Base-by-base conservation (phyloP, 2,797 vertebrate species). In the Molossus alvarezi region DNA sequence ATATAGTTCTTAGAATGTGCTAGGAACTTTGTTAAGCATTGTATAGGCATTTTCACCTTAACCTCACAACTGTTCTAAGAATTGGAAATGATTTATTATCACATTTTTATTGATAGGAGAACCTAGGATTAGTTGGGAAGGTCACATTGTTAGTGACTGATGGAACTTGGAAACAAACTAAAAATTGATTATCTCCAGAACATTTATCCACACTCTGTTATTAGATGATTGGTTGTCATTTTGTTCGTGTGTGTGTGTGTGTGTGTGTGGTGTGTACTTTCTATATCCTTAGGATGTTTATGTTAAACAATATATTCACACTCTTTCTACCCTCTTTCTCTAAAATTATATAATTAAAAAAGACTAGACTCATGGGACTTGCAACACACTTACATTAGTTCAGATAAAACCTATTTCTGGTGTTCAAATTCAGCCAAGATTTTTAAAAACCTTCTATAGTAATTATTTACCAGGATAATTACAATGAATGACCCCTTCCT, bases 21-120 rank as follows among this genome's bases (percentile, higher is more conserved):
- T 58, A 67, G 12, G 17, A 2, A 67, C 13, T 45, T 3, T 65
- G 15, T 37, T 53, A 73, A 62, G 4, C 29, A 48, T 23, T 41
- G 75, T 58, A 67, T 0, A 87, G 9, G 18, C 1, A 33, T 73
- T 84, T 69, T 20, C 9, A 10, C 14, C 73, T 51, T 69, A 37
- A 76, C 17, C 4, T 21, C 7, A 4, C 14, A 88, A 41, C 6
- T 75, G 23, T 55, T 17, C 29, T 93, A 45, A 84, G 15, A 84
- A 64, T 55, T 83, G 25, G 13, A 77, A 93, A 69, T 17, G 14
- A 62, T 60, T 92, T 77, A 62, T 71, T 65, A 60, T 65, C 37
- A 73, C 3, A 12, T 67, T 93, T 95, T 83, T 79, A 77, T 45
- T 95, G 27, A 65, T 37, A 65, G 87, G 25, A 14, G 60, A 80